phyloP scores from a whole-genome alignment of 2,888 invertebrate species.

The Eretmocerus hayati region DNA sequence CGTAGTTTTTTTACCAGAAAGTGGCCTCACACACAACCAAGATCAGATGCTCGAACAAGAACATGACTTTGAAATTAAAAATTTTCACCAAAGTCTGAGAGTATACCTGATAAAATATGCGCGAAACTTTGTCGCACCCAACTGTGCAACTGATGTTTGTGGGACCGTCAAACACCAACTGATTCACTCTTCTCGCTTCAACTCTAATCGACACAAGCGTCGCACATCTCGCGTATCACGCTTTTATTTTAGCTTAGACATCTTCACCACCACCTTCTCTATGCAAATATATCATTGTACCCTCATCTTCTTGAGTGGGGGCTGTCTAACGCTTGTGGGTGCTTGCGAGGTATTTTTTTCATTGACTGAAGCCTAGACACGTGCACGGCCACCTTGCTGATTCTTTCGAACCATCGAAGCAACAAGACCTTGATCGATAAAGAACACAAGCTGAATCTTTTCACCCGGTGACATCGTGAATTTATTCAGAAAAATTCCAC shows the following conservation, averaged over 20 bases:
- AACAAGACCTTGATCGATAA: no score
- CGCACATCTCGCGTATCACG: conserved; percentile 30
- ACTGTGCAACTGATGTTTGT: background rate
- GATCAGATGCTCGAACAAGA: no score
- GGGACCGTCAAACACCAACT: conserved; percentile 4
- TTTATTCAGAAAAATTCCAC: no score
- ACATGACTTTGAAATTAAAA: no score
- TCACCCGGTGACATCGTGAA: no score
- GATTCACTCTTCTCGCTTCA: background rate
- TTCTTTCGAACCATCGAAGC: conserved; percentile 20
- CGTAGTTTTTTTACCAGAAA: no score
- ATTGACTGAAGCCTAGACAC: background rate
- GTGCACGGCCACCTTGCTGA: conserved; percentile 6
- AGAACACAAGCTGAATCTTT: no score
- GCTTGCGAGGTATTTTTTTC: conserved; percentile 4
- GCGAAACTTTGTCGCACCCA: background rate
- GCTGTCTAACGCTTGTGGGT: conserved; percentile 21
- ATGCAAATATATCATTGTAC: background rate
- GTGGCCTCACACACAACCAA: no score
- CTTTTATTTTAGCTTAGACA: conserved; percentile 43
- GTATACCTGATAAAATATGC: background rate
- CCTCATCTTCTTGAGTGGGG: background rate
- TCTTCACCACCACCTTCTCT: conserved; percentile 13
- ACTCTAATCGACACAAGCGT: conserved; percentile 24
- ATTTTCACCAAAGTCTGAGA: no score